A percentile compares a stretch with the other conserved stretches of the same genome.
These are phyloP conservation scores for Atrichornis clamosus DNA, from an alignment of 2,113 vertebrate genomes.

Conservation along the genomic window DNA sequence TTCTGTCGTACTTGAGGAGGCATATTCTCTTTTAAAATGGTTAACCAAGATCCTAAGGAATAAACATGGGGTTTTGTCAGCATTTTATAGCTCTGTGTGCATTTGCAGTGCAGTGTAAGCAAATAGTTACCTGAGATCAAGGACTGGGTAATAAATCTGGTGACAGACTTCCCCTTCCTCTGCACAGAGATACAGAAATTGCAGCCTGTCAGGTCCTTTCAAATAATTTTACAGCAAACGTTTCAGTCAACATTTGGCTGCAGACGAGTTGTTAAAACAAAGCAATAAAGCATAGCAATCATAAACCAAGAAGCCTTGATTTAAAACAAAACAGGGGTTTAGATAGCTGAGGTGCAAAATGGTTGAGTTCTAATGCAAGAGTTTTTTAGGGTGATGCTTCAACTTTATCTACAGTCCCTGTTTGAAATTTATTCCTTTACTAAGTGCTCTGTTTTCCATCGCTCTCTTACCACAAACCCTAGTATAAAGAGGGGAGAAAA, in stretches of 20 bases:
- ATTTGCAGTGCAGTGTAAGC: neutral
- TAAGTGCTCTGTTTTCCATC: neutral
- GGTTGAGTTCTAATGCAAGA: neutral
- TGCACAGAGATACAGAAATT: neutral
- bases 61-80: neutral
- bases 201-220: neutral
- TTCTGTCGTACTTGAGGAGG: neutral
- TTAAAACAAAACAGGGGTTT: neutral
- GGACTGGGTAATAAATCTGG: neutral
- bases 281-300: conserved; percentile 39
- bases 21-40: neutral
- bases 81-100: neutral
- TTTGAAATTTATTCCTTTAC: neutral
- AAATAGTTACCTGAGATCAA: neutral
- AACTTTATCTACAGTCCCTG: neutral
- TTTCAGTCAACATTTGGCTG: conserved; percentile 14
- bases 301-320: neutral
- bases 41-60: neutral
- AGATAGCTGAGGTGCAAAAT: neutral
- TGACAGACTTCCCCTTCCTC: neutral
- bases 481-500: neutral
- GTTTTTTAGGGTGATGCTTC: neutral
- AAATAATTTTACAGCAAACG: neutral
- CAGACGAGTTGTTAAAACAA: conserved; percentile 2
- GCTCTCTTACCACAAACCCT: neutral